Evolutionary conservation across 2,888 invertebrate genomes (phyloP), one percentile per base, ranked within the genome.

Genomic region (Troides aeacus): DNA sequence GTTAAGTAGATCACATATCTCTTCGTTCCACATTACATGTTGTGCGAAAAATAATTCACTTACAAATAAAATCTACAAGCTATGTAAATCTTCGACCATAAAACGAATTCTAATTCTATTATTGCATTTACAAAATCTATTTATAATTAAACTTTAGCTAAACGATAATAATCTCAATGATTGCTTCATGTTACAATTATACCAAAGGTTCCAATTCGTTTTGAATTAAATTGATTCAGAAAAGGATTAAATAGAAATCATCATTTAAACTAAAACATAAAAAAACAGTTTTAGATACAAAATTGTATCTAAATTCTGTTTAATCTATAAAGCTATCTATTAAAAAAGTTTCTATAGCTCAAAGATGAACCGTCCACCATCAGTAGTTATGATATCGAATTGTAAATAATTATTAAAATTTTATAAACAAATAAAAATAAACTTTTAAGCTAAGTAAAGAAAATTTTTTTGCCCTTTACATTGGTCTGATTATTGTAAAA

Each of bases 51-150:
- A 53, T 53, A 53, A 61, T 23, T 63, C n/a, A 63, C 68, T 63
- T 68, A 64, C 18, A 68, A 63, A 68, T 50, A 42, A 69, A 56
- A 56, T 62, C 18, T 63, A 60, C 53, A 24, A 30, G 30, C 53
- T 50, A 46, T 10, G 10, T 23, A 63, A 63, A 23, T 10, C 24
- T 63, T 39, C 10, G 6, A 63, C 64, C 30, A 21, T 50, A 24
- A 68, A 68, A 68, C 18, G 59, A 68, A 68, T 58, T 30, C 68
- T 68, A 68, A 36, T 50, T 23, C 64, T 68, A 68, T 64, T 64
- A 64, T 68, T 68, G 64, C 68, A 64, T 63, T 59, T 64, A 58
- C 17, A 60, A 68, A 68, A 64, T 64, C 58, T 68, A 68, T 64
- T 64, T 53, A 68, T 59, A 60, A 68, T 64, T 21, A 58, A 53